These are phyloP conservation scores for Watsonalla cultraria DNA, from an alignment of 2,888 invertebrate species.

Conservation along the genomic window DNA sequence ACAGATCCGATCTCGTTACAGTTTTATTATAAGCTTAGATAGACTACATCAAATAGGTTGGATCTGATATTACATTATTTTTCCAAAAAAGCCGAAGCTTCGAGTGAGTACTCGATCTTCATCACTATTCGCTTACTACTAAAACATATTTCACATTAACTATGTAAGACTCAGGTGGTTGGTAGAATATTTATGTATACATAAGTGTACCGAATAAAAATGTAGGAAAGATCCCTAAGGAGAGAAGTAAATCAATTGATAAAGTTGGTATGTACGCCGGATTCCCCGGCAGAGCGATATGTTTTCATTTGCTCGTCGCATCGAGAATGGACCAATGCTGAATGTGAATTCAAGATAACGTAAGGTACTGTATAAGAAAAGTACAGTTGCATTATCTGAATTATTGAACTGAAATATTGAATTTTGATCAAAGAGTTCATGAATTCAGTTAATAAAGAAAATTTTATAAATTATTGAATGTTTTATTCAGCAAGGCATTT, in stretches of 20 bases:
- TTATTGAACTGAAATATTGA: too few species aligned
- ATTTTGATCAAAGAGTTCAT: too few species aligned
- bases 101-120: too few species aligned
- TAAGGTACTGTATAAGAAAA: constrained; percentile 11
- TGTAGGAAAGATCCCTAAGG: constrained; percentile 29
- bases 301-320: constrained; percentile 55
- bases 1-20: too few species aligned
- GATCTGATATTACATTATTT: too few species aligned
- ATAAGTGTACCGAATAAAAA: constrained; percentile 32
- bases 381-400: constrained; percentile 6
- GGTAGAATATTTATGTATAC: neutral
- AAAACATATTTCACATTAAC: neutral
- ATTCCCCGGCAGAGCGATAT: constrained; percentile 45
- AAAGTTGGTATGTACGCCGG: constrained; percentile 41
- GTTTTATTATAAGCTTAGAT: too few species aligned
- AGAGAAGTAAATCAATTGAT: constrained; percentile 56
- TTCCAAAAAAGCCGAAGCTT: too few species aligned
- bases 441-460: too few species aligned
- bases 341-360: constrained; percentile 20
- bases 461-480: too few species aligned
- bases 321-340: constrained; percentile 32
- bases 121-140: neutral
- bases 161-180: neutral
- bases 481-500: too few species aligned
- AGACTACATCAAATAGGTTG: too few species aligned